phyloP scores from a whole-genome alignment of 2,888 invertebrate genomes.

The Biston betularia region DNA sequence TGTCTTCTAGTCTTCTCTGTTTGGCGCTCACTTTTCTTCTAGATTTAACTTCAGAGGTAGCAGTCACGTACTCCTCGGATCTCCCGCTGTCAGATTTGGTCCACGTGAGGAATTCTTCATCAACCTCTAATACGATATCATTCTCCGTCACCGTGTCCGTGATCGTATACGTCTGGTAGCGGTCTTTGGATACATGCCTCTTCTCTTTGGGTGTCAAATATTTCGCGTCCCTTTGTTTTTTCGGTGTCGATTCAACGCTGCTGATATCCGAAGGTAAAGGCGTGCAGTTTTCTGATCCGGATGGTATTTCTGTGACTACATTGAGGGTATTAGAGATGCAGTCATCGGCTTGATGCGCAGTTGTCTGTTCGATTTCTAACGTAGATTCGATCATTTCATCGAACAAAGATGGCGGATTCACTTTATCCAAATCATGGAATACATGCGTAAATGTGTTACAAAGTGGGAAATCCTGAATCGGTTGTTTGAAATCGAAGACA shows the following conservation, averaged over 20 bases:
- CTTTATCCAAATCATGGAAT: conserved; percentile 88
- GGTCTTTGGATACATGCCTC: conserved; percentile 90
- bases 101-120: conserved; percentile 77
- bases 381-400: conserved; percentile 90
- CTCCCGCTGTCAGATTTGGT: conserved; percentile 78
- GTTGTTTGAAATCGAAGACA: conserved; percentile 87
- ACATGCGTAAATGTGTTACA: conserved; percentile 73
- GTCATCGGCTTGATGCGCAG: conserved; percentile 87
- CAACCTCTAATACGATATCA: conserved; percentile 64
- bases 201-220: conserved; percentile 92
- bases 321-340: conserved; percentile 86
- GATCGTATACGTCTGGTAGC: conserved; percentile 94
- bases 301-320: conserved; percentile 84
- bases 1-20: conserved; percentile 88
- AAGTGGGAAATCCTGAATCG: conserved; percentile 80
- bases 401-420: conserved; percentile 90
- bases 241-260: conserved; percentile 92
- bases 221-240: conserved; percentile 81
- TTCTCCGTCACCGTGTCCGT: conserved; percentile 80
- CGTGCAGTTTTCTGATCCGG: conserved; percentile 85
- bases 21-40: conserved; percentile 86
- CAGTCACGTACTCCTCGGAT: conserved; percentile 72
- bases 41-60: conserved; percentile 66
- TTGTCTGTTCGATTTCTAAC: conserved; percentile 76
- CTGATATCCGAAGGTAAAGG: conserved; percentile 90